These are phyloP conservation scores for Poecilus cupreus DNA, from an alignment of 2,888 invertebrate genomes.

Conservation along the genomic window DNA sequence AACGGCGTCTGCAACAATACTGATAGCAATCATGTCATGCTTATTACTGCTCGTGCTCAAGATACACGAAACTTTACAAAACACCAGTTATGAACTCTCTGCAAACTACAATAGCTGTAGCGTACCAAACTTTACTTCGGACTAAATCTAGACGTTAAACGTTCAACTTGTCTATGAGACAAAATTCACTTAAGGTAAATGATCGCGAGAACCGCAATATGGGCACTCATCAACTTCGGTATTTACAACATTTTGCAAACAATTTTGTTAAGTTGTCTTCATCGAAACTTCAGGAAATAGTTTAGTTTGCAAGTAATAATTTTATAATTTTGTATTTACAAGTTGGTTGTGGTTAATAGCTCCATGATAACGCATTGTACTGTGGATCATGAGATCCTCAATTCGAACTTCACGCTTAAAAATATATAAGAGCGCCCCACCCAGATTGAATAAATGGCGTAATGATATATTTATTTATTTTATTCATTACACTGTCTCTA, in stretches of 20 bases:
- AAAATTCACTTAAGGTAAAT: constrained; percentile 12
- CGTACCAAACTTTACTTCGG: not conserved
- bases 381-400: too few relatives aligned
- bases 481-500: too few relatives aligned
- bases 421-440: too few relatives aligned
- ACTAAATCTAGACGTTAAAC: not conserved
- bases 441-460: too few relatives aligned
- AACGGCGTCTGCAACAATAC: not conserved
- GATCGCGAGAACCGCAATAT: not conserved
- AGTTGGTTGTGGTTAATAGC: too few relatives aligned
- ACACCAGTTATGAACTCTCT: constrained; percentile 9
- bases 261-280: not conserved
- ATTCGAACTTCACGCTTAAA: too few relatives aligned
- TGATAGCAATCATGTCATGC: constrained; percentile 29
- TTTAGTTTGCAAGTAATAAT: too few relatives aligned
- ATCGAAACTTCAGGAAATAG: too few relatives aligned
- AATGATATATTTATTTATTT: too few relatives aligned
- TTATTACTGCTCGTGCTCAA: constrained; percentile 9
- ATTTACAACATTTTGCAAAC: not conserved
- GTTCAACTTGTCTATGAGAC: not conserved
- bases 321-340: too few relatives aligned
- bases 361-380: too few relatives aligned
- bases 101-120: constrained; percentile 1
- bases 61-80: constrained; percentile 23
- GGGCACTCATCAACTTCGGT: not conserved